Conservation (phyloP, 2,113 vertebrate species). For the Cyprinodon variegatus region DNA sequence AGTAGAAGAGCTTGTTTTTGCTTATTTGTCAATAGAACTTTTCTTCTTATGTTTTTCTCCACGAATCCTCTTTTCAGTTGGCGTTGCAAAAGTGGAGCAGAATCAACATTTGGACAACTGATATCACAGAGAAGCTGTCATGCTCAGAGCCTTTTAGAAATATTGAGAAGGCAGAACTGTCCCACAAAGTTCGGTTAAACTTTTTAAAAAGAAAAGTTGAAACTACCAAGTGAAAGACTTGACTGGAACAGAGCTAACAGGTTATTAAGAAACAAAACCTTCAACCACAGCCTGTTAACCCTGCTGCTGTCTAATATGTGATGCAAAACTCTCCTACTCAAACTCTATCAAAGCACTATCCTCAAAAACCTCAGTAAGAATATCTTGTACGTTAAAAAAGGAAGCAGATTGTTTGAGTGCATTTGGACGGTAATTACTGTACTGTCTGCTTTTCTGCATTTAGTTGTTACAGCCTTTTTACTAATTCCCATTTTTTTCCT, state of each 20-base stretch:
- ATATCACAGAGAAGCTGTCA: neutral
- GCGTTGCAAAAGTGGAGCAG: neutral
- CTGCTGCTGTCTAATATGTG: too few species aligned
- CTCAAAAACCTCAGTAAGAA: too few species aligned
- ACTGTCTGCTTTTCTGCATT: too few species aligned
- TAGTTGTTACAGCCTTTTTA: too few species aligned
- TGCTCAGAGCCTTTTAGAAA: neutral
- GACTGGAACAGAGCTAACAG: neutral
- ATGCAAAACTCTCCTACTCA: too few species aligned
- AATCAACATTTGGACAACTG: neutral
- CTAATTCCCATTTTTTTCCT: too few species aligned
- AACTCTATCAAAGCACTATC: too few species aligned
- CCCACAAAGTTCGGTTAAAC: neutral
- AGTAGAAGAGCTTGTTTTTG: neutral
- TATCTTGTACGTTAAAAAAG: too few species aligned
- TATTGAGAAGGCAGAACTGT: neutral
- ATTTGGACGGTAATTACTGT: too few species aligned
- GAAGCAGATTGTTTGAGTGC: too few species aligned
- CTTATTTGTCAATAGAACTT: neutral
- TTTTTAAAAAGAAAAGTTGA: neutral
- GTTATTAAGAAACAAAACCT: neutral
- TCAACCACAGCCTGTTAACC: neutral
- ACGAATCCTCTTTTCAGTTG: neutral
- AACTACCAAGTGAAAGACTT: neutral
- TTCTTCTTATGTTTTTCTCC: neutral